Evolutionary conservation across 2,797 vertebrate genomes (phyloP).

Genomic region (Margarornis squamiger): DNA sequence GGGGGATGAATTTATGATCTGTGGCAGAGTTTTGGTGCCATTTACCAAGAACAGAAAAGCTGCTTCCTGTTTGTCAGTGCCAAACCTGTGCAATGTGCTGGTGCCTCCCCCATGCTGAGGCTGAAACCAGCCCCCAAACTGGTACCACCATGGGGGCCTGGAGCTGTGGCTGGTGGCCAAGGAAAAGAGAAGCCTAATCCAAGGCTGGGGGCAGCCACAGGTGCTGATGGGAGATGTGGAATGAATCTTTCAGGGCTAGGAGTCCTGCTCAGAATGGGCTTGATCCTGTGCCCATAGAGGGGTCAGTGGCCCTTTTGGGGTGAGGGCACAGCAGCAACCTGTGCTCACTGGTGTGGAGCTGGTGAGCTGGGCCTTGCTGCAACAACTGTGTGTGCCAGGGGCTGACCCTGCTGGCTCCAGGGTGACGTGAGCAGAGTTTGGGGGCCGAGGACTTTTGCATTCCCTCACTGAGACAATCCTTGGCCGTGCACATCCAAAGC

Average conservation of each 20-base stretch:
- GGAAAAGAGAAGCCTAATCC: background rate
- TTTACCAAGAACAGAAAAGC: background rate
- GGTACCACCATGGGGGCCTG: fast-evolving
- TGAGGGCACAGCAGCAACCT: background rate
- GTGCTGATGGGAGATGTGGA: background rate
- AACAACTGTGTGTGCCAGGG: background rate
- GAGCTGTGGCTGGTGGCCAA: background rate
- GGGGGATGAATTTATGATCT: background rate
- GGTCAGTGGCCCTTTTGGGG: fast-evolving
- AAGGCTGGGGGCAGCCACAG: background rate
- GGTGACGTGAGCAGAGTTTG: background rate
- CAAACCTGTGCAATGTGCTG: background rate
- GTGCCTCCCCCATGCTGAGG: background rate
- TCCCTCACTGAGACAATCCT: slow-evolving; percentile 45
- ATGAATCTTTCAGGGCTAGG: background rate
- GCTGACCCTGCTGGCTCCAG: background rate
- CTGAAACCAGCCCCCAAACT: background rate
- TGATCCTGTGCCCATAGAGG: fast-evolving
- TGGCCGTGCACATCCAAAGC: background rate
- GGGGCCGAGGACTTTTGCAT: slow-evolving; percentile 35
- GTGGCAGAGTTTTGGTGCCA: fast-evolving
- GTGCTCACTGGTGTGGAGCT: background rate
- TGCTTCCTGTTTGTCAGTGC: background rate
- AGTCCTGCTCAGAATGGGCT: background rate
- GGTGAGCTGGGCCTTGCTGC: background rate